These are phyloP conservation scores for Zaprionus inermis DNA, from an alignment of 1,140 invertebrate species.

Conservation along the genomic window DNA sequence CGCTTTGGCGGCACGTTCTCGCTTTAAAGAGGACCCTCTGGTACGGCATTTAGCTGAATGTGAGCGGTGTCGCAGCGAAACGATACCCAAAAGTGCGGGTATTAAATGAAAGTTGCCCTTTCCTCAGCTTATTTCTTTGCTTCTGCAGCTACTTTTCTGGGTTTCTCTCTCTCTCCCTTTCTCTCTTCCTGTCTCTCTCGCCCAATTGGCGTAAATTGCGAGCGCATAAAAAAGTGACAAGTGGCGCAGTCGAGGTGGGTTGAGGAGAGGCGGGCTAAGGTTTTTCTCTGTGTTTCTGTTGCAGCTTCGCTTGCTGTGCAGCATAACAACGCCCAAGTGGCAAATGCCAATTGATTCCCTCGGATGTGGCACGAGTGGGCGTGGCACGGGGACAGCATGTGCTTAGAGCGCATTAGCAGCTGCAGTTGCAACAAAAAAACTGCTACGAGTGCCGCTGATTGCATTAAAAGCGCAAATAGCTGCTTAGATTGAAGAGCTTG, in stretches of 20 bases:
- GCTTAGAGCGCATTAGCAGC: slow-evolving; percentile 66
- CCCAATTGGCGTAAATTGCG: slow-evolving; percentile 72
- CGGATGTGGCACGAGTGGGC: slow-evolving; percentile 46
- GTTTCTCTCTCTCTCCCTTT: slow-evolving; percentile 1
- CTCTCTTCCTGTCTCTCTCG: slow-evolving; percentile 8
- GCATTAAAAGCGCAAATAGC: slow-evolving; percentile 67
- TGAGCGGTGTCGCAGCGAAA: slow-evolving; percentile 54
- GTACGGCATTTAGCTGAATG: slow-evolving; percentile 71
- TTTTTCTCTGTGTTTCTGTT: slow-evolving; percentile 34
- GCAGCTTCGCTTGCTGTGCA: slow-evolving; percentile 30
- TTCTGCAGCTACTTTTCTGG: slow-evolving; percentile 16
- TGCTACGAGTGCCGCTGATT: slow-evolving; percentile 39
- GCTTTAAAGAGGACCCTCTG: slow-evolving; percentile 40
- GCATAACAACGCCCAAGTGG: slow-evolving; percentile 53
- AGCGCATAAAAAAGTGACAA: slow-evolving; percentile 55
- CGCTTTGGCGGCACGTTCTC: slow-evolving; percentile 35
- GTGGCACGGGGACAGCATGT: slow-evolving; percentile 29
- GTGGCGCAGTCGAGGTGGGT: neutral
- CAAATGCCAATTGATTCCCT: slow-evolving; percentile 72
- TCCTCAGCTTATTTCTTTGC: slow-evolving; percentile 8
- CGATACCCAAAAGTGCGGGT: slow-evolving; percentile 73
- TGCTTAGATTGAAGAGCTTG: slow-evolving; percentile 56
- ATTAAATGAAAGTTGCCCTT: slow-evolving; percentile 68
- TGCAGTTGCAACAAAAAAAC: slow-evolving; percentile 13
- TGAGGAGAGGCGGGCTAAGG: neutral